Base-by-base conservation (phyloP, 1,140 invertebrate genomes). In the Apolygus lucorum region DNA sequence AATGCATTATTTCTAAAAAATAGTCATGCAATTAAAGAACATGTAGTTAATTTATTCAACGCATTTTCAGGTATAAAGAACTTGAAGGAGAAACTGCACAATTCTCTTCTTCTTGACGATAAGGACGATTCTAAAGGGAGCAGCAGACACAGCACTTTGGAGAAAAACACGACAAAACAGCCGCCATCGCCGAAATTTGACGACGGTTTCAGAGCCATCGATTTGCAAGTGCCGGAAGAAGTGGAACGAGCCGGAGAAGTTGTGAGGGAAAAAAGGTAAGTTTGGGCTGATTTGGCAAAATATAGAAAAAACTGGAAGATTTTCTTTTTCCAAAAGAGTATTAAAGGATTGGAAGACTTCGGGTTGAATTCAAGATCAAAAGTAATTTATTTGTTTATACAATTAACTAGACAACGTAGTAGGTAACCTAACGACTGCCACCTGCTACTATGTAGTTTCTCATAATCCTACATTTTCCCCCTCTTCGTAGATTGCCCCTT, bases 221-320 rank as follows among this genome's bases (percentile, higher is more conserved):
- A 70, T 14, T 27, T 69, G 28, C 68, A 74, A 77, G 2, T 90
- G 70, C 88, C 88, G 2, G 83, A 84, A 52, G 86, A 89, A 72
- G 88, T 89, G 76, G 80, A 87, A 68, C 86, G 87, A 52, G 88
- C 87, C 0, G 88, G 86, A 1, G 82, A 84, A 76, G 86, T 84
- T 17, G 88, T 88, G 0, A 81, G 83, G 70, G 84, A 81, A 71
- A 88, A 89, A 68, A 81, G 88, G 49, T 71, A 21, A 67, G 67
- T 2, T 70, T 76, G 59, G 79, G 81, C 29, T 52, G 34, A 63
- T 64, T 52, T 52, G 22, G 22, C 14, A 22, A 8, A 54, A 64
- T 24, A 68, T 52, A 13, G 68, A 68, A 42, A 66, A 28, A 67
- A 52, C 34, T n/a, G n/a, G 17, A 42, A 42, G 4, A 42, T 8